Conservation (phyloP, 2,888 invertebrate species). For the Andrena bicolor region DNA sequence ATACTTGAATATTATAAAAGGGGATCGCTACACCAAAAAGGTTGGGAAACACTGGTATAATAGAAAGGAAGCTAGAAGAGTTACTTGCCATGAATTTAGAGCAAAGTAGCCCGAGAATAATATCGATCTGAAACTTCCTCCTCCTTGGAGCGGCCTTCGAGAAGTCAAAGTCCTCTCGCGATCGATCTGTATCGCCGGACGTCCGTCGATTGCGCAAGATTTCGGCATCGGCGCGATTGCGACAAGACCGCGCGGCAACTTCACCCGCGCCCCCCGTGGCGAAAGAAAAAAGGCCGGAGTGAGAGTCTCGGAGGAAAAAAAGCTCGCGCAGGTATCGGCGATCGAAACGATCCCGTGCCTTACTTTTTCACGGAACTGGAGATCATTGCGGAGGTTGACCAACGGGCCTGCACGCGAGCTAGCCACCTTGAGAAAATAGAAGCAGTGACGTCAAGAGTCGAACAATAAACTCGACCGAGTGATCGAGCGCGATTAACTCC, state of each 20-base stretch:
- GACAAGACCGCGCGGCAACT: slow-evolving; percentile 42
- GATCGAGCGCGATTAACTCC: slow-evolving; percentile 11
- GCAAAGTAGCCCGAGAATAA: neutral
- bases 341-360: slow-evolving; percentile 10
- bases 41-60: too few relatives aligned
- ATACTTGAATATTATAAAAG: too few relatives aligned
- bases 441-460: slow-evolving; percentile 31
- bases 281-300: slow-evolving; percentile 31
- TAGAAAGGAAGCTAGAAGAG: too few relatives aligned
- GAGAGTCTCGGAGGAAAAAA: slow-evolving; percentile 41
- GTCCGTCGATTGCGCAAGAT: slow-evolving; percentile 48
- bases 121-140: neutral
- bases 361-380: neutral
- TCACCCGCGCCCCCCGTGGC: slow-evolving; percentile 43
- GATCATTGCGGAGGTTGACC: slow-evolving; percentile 23
- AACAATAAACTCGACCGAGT: slow-evolving; percentile 26
- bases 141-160: slow-evolving; percentile 14
- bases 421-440: slow-evolving; percentile 27
- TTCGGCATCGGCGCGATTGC: slow-evolving; percentile 54
- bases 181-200: slow-evolving; percentile 46
- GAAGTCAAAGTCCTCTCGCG: neutral
- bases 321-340: slow-evolving; percentile 11
- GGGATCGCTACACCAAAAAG: too few relatives aligned
- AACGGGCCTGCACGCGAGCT: slow-evolving; percentile 41
- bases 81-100: neutral